These are phyloP conservation scores for Chorisops tibialis DNA, from an alignment of 2,888 invertebrate species.

Conservation along the genomic window DNA sequence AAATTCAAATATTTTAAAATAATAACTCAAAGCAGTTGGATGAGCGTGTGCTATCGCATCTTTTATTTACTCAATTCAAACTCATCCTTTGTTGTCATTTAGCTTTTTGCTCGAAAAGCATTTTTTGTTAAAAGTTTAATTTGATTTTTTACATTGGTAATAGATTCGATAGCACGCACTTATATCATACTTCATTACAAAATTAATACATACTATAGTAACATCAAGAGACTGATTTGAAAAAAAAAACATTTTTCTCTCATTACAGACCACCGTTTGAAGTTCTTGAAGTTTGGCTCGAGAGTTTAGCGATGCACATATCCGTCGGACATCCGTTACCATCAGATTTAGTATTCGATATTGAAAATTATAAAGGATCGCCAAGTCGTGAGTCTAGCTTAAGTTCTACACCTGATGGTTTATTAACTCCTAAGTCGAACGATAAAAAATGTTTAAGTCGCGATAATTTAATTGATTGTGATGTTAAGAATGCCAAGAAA, in stretches of 20 bases:
- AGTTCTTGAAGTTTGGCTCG: conserved; percentile 83
- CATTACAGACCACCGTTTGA: conserved; percentile 78
- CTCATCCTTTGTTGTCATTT: too few species aligned
- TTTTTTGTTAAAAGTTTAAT: too few species aligned
- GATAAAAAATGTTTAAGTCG: conserved; percentile 42
- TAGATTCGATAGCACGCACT: too few species aligned
- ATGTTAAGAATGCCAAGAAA: conserved; percentile 21
- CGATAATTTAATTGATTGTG: conserved; percentile 44
- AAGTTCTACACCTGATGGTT: conserved; percentile 49
- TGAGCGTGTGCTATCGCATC: too few species aligned
- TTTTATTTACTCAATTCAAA: too few species aligned
- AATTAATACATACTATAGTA: too few species aligned
- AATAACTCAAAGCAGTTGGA: too few species aligned
- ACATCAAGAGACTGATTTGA: conserved; percentile 1
- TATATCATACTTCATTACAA: too few species aligned
- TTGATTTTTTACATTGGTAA: too few species aligned
- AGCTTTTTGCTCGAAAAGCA: too few species aligned
- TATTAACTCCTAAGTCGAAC: conserved; percentile 45
- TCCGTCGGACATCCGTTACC: conserved; percentile 63
- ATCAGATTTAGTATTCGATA: conserved; percentile 68
- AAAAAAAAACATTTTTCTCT: background rate
- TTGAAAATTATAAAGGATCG: conserved; percentile 66
- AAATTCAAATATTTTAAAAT: too few species aligned
- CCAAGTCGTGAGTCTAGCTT: conserved; percentile 45
- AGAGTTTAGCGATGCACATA: conserved; percentile 71